Conservation (phyloP, 2,888 invertebrate genomes). For the Spilosoma lubricipeda region DNA sequence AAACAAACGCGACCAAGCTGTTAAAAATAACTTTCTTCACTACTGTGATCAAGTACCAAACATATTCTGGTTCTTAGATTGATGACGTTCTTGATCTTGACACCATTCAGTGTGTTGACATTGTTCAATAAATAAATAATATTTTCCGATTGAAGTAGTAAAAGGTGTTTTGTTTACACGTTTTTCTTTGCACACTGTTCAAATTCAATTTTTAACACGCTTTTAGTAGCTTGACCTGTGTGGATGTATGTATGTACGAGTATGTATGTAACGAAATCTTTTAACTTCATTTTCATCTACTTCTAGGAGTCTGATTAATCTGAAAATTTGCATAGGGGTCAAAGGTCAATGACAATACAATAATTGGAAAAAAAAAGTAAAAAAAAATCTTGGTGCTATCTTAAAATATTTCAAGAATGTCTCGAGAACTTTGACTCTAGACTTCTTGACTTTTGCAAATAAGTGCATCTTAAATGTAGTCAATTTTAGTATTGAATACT, state of each 20-base stretch:
- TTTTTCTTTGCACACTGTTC: background rate
- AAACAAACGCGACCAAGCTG: background rate
- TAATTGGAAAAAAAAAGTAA: too few species aligned
- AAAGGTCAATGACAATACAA: too few species aligned
- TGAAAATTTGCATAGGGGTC: too few species aligned
- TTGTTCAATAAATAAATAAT: background rate
- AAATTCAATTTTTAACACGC: background rate
- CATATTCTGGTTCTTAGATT: background rate
- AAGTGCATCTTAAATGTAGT: background rate
- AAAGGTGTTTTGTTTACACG: background rate
- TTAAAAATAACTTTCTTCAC: background rate
- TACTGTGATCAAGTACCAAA: background rate
- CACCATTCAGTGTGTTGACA: slow-evolving; percentile 6
- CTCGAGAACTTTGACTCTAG: background rate
- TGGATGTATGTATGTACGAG: too few species aligned
- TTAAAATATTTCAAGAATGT: too few species aligned
- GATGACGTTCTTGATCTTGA: slow-evolving; percentile 5
- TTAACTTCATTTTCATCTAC: too few species aligned
- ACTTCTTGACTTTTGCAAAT: background rate
- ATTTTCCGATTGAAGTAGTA: background rate
- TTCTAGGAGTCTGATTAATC: too few species aligned
- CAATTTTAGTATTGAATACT: too few species aligned
- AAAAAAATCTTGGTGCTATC: too few species aligned
- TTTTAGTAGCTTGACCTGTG: too few species aligned
- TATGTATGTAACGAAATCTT: too few species aligned